A percentile compares a stretch with the other conserved stretches of the same genome.
These are phyloP conservation scores for Cotesia vestalis DNA, from an alignment of 1,140 invertebrate species.

Conservation along the genomic window DNA sequence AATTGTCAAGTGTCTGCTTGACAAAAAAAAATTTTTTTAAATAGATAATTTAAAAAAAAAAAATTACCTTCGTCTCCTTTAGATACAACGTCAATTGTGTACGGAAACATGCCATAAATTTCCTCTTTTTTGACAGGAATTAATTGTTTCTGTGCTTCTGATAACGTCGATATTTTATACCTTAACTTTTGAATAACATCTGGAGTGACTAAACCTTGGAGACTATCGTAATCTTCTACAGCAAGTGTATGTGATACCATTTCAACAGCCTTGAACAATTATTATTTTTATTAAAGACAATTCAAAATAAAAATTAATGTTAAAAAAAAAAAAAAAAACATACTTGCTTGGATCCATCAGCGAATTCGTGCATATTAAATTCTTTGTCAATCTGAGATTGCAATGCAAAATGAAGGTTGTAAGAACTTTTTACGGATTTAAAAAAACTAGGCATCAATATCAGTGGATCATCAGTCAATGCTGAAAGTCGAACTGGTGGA, in stretches of 20 bases:
- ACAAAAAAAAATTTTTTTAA: neutral
- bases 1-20: neutral
- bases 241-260: slow-evolving; percentile 56
- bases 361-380: neutral
- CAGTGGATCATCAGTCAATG: slow-evolving; percentile 8
- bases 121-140: slow-evolving; percentile 31
- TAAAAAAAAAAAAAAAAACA: neutral
- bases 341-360: slow-evolving; percentile 14
- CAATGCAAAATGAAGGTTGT: neutral
- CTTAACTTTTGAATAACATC: slow-evolving; percentile 42
- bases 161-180: slow-evolving; percentile 36
- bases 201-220: slow-evolving; percentile 42
- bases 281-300: neutral
- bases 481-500: neutral
- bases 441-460: neutral
- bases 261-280: slow-evolving; percentile 54
- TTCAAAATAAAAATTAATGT: neutral
- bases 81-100: slow-evolving; percentile 66
- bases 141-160: slow-evolving; percentile 36
- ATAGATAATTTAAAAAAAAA: neutral
- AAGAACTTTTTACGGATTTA: neutral
- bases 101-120: slow-evolving; percentile 58
- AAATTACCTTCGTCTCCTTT: slow-evolving; percentile 53
- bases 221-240: slow-evolving; percentile 43
- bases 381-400: neutral